Evolutionary conservation across 2,888 invertebrate species (phyloP), one percentile per base, ranked within the genome.

Genomic region (Phortica magna): DNA sequence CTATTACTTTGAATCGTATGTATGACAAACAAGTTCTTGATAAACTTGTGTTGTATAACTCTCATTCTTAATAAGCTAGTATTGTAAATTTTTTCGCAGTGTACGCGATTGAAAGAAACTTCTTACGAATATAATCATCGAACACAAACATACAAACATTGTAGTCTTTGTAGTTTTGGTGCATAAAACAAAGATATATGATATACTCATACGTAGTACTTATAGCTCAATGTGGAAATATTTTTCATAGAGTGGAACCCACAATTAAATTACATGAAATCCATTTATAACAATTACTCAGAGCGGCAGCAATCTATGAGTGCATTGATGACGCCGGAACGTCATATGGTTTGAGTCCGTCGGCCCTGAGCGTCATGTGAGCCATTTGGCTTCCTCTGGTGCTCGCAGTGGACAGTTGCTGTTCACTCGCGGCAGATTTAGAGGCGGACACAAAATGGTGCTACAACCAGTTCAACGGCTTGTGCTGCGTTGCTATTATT

Each of bases 261-360:
- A 83, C 88, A 89, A 89, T 89, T 89, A 89, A 84, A 85, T 88
- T 88, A 85, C 88, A 83, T 83, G 81, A 87, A 87, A 88, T 85
- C 82, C 88, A 89, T 89, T 89, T 89, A 84, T 89, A 89, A 89
- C 85, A 89, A 89, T 89, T 88, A 88, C 85, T 83, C 85, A 82
- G 85, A 79, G 84, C 82, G 85, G 84, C 82, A 84, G 87, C 86
- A 85, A 87, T 86, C 83, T 87, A 84, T 72, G 68, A 48, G 39
- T 48, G 39, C 31, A 53, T 83, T 85, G 85, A 86, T 85, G 86
- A 84, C 79, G 82, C 86, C 84, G 83, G 76, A 83, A 83, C 83
- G 80, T 80, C 84, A 82, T 81, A 79, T 83, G 81, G 84, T 74
- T 80, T 72, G 48, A 65, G 78, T 59, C 48, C n/a, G 17, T 12